Evolutionary conservation across 2,113 vertebrate genomes (phyloP).

Genomic region (Rutilus rutilus): DNA sequence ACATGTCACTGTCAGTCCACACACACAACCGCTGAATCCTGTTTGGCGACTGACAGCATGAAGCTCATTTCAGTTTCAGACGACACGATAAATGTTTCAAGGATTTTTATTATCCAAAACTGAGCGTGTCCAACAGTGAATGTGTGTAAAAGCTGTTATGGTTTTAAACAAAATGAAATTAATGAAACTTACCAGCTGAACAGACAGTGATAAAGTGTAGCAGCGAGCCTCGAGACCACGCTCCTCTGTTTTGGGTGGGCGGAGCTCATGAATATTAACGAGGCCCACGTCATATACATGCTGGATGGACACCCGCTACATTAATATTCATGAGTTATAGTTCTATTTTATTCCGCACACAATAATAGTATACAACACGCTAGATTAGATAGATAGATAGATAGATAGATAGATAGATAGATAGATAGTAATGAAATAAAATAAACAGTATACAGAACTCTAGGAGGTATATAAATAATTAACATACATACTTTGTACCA

Average conservation of each 20-base stretch:
- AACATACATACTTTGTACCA: too few species aligned
- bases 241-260: neutral
- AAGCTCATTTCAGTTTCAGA: neutral
- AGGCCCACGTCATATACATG: too few species aligned
- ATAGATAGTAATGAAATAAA: too few species aligned
- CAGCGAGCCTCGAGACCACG: neutral
- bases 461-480: too few species aligned
- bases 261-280: neutral
- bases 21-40: too few species aligned
- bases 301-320: too few species aligned
- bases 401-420: too few species aligned
- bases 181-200: neutral
- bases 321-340: too few species aligned
- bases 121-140: fast-evolving
- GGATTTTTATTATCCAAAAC: neutral
- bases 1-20: neutral
- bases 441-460: too few species aligned
- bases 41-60: neutral
- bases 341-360: too few species aligned
- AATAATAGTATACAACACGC: too few species aligned
- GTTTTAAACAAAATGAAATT: neutral
- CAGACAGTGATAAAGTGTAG: neutral
- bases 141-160: neutral
- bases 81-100: neutral
- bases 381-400: too few species aligned